Percentiles rank a stretch among this genome's conserved stretches.
Conservation (phyloP, 2,113 vertebrate genomes). For the Narcine bancroftii region DNA sequence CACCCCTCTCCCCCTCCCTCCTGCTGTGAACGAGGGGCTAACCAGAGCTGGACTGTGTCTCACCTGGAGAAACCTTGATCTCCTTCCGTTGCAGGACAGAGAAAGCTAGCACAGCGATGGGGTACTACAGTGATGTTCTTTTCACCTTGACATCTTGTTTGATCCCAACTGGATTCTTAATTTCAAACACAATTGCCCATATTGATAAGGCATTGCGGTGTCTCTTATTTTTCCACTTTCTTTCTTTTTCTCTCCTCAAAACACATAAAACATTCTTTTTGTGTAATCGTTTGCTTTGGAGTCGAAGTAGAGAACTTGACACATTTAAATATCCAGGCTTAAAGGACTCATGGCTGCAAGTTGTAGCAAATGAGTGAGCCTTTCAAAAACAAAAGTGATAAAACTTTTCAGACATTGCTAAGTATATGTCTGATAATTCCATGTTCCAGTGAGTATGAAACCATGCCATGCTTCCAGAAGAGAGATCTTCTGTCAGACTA, state of each 20-base stretch:
- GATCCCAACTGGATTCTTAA: constrained; percentile 12
- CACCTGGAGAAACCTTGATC: constrained; percentile 12
- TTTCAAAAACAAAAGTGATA: not conserved
- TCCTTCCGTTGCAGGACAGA: constrained; percentile 11
- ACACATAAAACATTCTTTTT: not conserved
- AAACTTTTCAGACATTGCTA: not conserved
- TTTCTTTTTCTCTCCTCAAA: not conserved
- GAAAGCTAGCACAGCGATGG: not conserved
- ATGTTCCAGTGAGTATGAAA: constrained; percentile 13
- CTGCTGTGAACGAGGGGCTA: constrained; percentile 1
- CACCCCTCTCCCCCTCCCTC: constrained; percentile 22
- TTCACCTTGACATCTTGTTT: constrained; percentile 19
- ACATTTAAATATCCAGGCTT: not conserved
- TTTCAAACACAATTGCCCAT: not conserved
- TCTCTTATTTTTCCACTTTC: not conserved
- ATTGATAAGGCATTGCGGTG: not conserved
- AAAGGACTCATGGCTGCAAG: not conserved
- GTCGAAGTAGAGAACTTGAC: not conserved
- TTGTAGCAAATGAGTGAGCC: not conserved
- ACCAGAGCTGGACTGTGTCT: constrained; percentile 1
- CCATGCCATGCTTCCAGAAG: constrained; percentile 32
- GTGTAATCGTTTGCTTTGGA: not conserved
- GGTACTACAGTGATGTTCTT: not conserved
- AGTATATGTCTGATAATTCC: constrained; percentile 24
- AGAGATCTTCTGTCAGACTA: constrained; percentile 24